Evolutionary conservation across 1,140 invertebrate species (phyloP).

Genomic region (Brachionus asplanchnoidis): DNA sequence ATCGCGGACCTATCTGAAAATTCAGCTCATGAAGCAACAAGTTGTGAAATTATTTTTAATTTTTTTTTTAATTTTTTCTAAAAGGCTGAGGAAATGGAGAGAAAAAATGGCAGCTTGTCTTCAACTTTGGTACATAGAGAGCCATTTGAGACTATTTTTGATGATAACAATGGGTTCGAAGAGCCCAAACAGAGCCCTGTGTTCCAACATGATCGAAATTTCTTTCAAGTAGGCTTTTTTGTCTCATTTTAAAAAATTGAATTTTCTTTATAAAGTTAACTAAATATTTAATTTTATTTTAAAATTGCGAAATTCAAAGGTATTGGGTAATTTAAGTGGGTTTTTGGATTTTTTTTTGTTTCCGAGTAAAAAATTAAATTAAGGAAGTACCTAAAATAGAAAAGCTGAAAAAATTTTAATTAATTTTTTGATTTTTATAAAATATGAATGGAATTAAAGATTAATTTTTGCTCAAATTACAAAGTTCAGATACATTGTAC

Average conservation of each 20-base stretch:
- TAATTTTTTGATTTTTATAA: no score
- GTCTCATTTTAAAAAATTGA: slow-evolving; percentile 54
- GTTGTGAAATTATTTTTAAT: not conserved
- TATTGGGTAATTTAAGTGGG: no score
- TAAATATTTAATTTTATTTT: no score
- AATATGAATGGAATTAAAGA: no score
- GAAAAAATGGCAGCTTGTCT: not conserved
- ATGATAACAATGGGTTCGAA: not conserved
- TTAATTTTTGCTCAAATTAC: no score
- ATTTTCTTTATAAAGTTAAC: no score
- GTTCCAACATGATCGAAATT: not conserved
- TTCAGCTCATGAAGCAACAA: slow-evolving; percentile 38
- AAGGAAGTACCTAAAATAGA: no score
- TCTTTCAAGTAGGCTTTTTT: slow-evolving; percentile 74
- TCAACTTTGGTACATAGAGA: not conserved
- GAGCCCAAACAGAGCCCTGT: not conserved
- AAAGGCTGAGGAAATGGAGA: slow-evolving; percentile 37
- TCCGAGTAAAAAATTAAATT: no score
- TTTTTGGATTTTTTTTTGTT: no score
- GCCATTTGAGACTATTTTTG: not conserved
- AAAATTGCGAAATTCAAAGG: no score
- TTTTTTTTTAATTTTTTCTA: not conserved
- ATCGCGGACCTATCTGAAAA: slow-evolving; percentile 14
- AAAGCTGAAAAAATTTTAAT: no score
- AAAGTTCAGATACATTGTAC: no score